Evolutionary conservation across 2,797 vertebrate genomes (phyloP).

Genomic region (Crocidura indochinensis): DNA sequence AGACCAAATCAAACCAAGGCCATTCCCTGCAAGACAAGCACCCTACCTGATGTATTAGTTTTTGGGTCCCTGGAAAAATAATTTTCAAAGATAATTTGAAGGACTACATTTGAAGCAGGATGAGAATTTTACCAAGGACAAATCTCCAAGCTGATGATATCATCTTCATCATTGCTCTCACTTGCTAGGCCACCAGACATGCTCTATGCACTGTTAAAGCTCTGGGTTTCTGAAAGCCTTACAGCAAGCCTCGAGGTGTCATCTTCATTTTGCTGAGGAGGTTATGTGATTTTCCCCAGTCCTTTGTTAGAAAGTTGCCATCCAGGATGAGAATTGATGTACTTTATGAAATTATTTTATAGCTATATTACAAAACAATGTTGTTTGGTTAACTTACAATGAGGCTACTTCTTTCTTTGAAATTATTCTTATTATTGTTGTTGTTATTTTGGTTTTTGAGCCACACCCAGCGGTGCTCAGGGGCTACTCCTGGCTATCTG

Average conservation of each 20-base stretch:
- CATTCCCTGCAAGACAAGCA: too few relatives aligned
- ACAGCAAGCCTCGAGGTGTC: neutral
- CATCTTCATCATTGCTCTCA: neutral
- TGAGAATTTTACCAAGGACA: slow-evolving; percentile 53
- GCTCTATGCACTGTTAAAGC: neutral
- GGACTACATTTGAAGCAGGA: slow-evolving; percentile 57
- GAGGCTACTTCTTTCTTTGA: neutral
- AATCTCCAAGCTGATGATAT: slow-evolving; percentile 30
- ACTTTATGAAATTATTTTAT: too few relatives aligned
- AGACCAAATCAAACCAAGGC: too few relatives aligned
- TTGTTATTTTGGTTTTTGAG: too few relatives aligned
- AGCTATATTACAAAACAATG: too few relatives aligned
- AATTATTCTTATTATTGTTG: too few relatives aligned
- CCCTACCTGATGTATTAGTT: too few relatives aligned
- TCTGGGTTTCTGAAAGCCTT: slow-evolving; percentile 61
- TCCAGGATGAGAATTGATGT: neutral
- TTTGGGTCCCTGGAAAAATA: too few relatives aligned
- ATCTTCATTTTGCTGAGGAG: slow-evolving; percentile 7
- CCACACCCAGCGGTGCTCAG: too few relatives aligned
- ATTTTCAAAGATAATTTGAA: slow-evolving; percentile 35
- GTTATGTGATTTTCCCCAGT: slow-evolving; percentile 2
- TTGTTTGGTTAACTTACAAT: slow-evolving; percentile 58
- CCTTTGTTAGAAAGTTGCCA: slow-evolving; percentile 11
- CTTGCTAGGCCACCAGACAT: neutral
- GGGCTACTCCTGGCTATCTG: too few relatives aligned